Percentiles rank a stretch among this genome's conserved stretches.
These are phyloP conservation scores for Sphaeridia pumilis DNA, from an alignment of 2,888 invertebrate species.

Conservation along the genomic window DNA sequence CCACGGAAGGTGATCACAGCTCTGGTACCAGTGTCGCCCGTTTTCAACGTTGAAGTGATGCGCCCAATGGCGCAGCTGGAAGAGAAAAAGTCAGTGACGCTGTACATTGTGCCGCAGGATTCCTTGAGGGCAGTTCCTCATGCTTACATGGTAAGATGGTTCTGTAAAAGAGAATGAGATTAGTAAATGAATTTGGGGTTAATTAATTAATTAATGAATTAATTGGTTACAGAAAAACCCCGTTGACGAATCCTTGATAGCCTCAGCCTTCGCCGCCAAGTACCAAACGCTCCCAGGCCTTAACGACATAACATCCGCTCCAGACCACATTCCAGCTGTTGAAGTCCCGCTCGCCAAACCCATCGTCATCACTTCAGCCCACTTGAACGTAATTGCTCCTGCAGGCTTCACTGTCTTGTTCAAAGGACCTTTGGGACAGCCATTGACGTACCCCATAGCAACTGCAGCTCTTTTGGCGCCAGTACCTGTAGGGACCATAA, in stretches of 20 bases:
- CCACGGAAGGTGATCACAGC: conserved; percentile 24
- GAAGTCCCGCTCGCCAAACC: conserved; percentile 30
- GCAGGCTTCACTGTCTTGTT: conserved; percentile 22
- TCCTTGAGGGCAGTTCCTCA: conserved; percentile 20
- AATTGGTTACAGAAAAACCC: conserved; percentile 5
- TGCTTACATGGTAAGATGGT: conserved; percentile 8
- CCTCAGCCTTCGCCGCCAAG: conserved; percentile 3
- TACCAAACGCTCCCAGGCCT: conserved; percentile 11
- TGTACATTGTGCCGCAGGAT: conserved; percentile 30
- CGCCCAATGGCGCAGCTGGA: conserved; percentile 28
- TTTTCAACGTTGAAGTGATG: conserved; percentile 30
- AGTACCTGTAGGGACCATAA: conserved; percentile 16
- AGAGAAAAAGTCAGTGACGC: conserved; percentile 27
- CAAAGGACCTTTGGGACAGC: conserved; percentile 10
- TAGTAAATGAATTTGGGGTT: no score
- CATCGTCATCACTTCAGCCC: conserved; percentile 18
- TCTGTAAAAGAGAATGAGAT: no score
- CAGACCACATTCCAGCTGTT: conserved; percentile 32
- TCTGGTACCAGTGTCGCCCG: conserved; percentile 23
- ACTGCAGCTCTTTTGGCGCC: conserved; percentile 19
- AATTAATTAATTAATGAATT: no score
- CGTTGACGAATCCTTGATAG: not conserved
- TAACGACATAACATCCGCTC: conserved; percentile 18
- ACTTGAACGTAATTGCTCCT: conserved; percentile 25
- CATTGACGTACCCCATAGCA: conserved; percentile 13